These are phyloP conservation scores for Irena cyanogastra DNA, from an alignment of 2,113 vertebrate species.

Conservation along the genomic window DNA sequence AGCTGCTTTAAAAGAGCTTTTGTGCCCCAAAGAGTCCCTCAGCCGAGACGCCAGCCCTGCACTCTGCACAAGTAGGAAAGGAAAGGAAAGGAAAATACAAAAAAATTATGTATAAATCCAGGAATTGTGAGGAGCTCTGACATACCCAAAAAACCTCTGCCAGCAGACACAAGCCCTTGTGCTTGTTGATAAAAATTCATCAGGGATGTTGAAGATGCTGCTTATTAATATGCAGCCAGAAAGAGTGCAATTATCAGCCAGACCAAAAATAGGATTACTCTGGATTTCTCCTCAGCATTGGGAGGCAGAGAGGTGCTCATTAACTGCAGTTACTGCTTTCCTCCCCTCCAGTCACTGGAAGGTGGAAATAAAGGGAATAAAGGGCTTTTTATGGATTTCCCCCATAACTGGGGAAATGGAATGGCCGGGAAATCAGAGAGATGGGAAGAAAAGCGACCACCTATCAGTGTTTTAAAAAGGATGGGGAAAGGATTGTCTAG, in stretches of 20 bases:
- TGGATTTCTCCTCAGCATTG: fast-evolving
- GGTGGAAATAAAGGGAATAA: not conserved
- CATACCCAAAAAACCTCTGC: not conserved
- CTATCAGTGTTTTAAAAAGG: not conserved
- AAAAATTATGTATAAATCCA: fast-evolving
- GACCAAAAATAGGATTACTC: fast-evolving
- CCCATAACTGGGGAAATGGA: fast-evolving
- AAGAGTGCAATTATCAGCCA: not conserved
- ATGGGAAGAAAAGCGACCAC: too few species aligned
- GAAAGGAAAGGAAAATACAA: not conserved
- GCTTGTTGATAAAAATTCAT: not conserved
- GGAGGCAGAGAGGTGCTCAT: not conserved
- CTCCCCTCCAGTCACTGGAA: not conserved
- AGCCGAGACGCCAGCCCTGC: not conserved
- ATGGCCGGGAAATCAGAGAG: not conserved
- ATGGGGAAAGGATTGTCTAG: not conserved
- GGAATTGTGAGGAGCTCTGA: not conserved
- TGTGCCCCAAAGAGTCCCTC: not conserved
- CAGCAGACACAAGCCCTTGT: not conserved
- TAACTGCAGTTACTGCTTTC: fast-evolving
- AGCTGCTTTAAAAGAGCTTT: not conserved
- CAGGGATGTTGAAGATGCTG: fast-evolving
- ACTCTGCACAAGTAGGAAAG: not conserved
- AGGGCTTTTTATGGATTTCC: too few species aligned
- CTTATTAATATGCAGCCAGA: not conserved